Percentiles rank a stretch among this genome's conserved stretches.
Evolutionary conservation across 2,797 vertebrate genomes (phyloP).

Genomic region (Eulemur rubriventer): DNA sequence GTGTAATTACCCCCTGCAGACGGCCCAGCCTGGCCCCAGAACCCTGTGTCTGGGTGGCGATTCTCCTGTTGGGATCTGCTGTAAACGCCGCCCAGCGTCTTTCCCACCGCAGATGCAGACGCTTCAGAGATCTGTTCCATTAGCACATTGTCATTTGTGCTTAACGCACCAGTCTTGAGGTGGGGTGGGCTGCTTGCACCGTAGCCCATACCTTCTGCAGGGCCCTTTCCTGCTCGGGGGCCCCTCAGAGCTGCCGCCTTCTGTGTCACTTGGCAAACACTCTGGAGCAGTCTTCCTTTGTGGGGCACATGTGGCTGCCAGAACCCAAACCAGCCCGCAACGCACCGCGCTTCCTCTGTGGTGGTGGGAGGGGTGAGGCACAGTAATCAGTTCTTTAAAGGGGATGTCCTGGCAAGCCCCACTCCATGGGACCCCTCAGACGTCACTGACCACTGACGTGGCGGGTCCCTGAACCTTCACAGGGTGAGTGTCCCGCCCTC

Average conservation of each 20-base stretch:
- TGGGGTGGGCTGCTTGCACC: too few relatives aligned
- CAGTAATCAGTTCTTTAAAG: not conserved
- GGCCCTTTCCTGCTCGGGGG: not conserved
- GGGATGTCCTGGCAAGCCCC: not conserved
- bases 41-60: fast-evolving
- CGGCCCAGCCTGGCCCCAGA: not conserved
- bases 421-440: not conserved
- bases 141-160: not conserved
- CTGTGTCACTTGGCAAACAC: not conserved
- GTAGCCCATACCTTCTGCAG: fast-evolving
- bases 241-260: not conserved
- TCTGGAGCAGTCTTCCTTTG: fast-evolving
- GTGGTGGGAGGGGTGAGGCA: fast-evolving
- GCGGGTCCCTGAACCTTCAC: not conserved
- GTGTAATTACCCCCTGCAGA: not conserved
- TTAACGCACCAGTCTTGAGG: fast-evolving
- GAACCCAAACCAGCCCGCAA: not conserved
- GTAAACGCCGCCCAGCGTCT: not conserved
- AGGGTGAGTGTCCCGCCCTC: too few relatives aligned
- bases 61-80: not conserved
- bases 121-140: not conserved
- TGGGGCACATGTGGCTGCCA: not conserved
- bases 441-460: too few relatives aligned
- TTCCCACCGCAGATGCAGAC: not conserved
- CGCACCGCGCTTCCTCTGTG: not conserved